Conservation (phyloP, 1,140 invertebrate genomes). For the Chymomyza costata region DNA sequence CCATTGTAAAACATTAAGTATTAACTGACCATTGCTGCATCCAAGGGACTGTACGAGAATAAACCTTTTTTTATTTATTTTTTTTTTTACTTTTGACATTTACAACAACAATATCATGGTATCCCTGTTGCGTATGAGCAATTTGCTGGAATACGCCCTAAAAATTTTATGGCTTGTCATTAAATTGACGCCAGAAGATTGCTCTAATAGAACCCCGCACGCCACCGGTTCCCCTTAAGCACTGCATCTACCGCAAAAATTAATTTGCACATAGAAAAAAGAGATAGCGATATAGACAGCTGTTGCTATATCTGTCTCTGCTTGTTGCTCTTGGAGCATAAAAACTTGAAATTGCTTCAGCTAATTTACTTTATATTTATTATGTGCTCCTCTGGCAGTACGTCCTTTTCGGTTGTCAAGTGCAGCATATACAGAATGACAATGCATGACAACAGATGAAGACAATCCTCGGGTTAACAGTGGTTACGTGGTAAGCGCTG, state of each 20-base stretch:
- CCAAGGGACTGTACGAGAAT: too few species aligned
- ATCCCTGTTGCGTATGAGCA: slow-evolving; percentile 48
- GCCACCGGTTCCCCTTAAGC: too few species aligned
- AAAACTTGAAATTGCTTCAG: slow-evolving; percentile 58
- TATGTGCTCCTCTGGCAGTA: slow-evolving; percentile 39
- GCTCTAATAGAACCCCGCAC: too few species aligned
- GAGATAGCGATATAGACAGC: slow-evolving; percentile 1
- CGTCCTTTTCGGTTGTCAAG: slow-evolving; percentile 12
- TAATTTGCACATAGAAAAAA: too few species aligned
- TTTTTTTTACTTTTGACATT: slow-evolving; percentile 42
- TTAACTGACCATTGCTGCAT: too few species aligned
- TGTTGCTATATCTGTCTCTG: slow-evolving; percentile 7
- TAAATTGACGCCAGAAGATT: slow-evolving; percentile 45
- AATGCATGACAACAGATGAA: too few species aligned
- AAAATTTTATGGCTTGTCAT: slow-evolving; percentile 46
- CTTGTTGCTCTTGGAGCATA: slow-evolving; percentile 34
- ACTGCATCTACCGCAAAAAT: neutral
- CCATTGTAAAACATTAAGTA: too few species aligned
- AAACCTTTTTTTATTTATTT: slow-evolving; percentile 1
- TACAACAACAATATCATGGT: slow-evolving; percentile 32
- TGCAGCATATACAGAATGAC: too few species aligned
- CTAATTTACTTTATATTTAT: slow-evolving; percentile 70
- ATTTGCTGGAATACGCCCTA: slow-evolving; percentile 31
- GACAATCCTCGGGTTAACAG: too few species aligned
- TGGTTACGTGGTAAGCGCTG: too few species aligned